Base-by-base conservation (phyloP, 1,140 invertebrate species). In the Rhizoglyphus robini region DNA sequence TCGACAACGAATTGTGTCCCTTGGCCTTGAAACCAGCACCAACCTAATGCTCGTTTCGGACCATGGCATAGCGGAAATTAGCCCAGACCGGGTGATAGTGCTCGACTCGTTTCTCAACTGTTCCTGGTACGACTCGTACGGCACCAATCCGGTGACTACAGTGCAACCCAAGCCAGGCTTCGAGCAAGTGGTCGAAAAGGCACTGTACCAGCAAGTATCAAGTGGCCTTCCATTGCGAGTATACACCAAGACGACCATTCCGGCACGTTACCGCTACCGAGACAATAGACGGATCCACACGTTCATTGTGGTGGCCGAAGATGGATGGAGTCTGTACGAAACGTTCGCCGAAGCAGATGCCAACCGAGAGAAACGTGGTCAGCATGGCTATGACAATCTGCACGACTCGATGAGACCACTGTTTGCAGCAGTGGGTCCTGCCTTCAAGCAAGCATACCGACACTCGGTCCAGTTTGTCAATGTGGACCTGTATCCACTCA, bases 361-460 rank as follows among this genome's bases (percentile, higher is more conserved):
- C 8, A 41, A 11, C 8, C 8, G 8, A 18, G 36, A 18, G 18
- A 41, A 41, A 20, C 32, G 60, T 5, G 68, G 68, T 46, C 34
- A 70, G 18, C 76, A 79, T 69, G 77, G 77, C 1, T 78, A 74
- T 59, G 70, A 73, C 65, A 75, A 74, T 63, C 67, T 61, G 13
- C 61, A 72, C 2, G n/a, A 54, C 2, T 58, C 51, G 13, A 79
- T 79, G 78, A 73, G 77, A 68, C 74, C 77, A 38, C 71, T 79
- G 58, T 79, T 79, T 67, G 61, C 79, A n/a, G 78, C 75, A 13
- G 69, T 71, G 69, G 78, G 78, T n/a, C 77, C 77, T 62, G 68
- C 71, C 5, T 77, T 79, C 69, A 75, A 73, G 66, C 59, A 66
- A 11, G 71, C 69, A 18, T 63, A 67, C 32, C 69, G 11, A 27